Evolutionary conservation across 2,113 vertebrate genomes (phyloP).

Genomic region (Nothobranchius furzeri): DNA sequence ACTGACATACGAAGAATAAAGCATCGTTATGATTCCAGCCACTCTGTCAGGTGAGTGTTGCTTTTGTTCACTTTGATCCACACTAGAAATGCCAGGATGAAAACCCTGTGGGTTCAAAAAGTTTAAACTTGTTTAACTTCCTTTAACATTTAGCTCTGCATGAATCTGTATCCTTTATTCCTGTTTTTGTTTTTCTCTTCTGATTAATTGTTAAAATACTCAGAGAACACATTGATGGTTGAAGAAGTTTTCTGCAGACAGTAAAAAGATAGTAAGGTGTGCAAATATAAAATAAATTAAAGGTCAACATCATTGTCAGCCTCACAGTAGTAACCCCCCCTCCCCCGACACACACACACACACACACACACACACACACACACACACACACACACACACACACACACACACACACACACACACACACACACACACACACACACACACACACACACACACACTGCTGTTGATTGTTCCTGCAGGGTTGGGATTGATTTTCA

Average conservation of each 20-base stretch:
- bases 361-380: too few species aligned
- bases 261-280: slow-evolving; percentile 17
- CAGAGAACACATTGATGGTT: slow-evolving; percentile 37
- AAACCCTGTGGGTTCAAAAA: too few species aligned
- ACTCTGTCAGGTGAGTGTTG: slow-evolving; percentile 57
- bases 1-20: slow-evolving; percentile 34
- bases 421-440: too few species aligned
- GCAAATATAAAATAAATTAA: slow-evolving; percentile 36
- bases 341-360: too few species aligned
- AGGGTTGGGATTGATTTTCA: slow-evolving; percentile 71
- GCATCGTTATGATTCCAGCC: slow-evolving; percentile 15
- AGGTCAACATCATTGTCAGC: slow-evolving; percentile 45
- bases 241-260: slow-evolving; percentile 24
- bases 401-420: too few species aligned
- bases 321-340: slow-evolving; percentile 27
- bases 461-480: slow-evolving; percentile 63
- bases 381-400: too few species aligned
- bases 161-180: neutral
- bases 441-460: neutral
- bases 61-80: neutral
- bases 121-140: too few species aligned
- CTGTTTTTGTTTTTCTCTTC: neutral
- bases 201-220: neutral
- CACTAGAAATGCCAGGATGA: too few species aligned
- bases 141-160: neutral